phyloP scores from a whole-genome alignment of 2,888 invertebrate genomes.

The Asteroscopus sphinx region DNA sequence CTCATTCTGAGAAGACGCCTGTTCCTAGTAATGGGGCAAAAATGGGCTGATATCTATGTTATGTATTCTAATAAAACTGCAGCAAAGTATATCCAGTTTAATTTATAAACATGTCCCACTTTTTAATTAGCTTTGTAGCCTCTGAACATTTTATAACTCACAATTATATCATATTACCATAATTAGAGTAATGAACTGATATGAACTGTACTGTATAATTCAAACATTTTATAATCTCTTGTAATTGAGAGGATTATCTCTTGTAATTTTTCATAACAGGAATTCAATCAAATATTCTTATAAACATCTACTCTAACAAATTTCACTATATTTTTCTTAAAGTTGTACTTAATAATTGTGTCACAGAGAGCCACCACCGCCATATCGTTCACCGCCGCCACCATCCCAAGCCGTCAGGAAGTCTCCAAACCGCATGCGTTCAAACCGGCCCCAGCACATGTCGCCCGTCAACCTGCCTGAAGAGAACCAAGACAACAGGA shows the following conservation, averaged over 20 bases:
- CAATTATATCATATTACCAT: constrained; percentile 21
- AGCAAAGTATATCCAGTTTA: neutral
- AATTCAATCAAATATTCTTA: too few relatives aligned
- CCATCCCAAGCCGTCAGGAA: constrained; percentile 80
- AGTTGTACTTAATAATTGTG: neutral
- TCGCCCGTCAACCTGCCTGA: constrained; percentile 80
- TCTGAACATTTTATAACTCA: constrained; percentile 7
- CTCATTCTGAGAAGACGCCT: too few relatives aligned
- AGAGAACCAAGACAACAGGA: constrained; percentile 68
- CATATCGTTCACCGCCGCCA: constrained; percentile 86
- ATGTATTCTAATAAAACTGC: too few relatives aligned
- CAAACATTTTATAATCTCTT: too few relatives aligned
- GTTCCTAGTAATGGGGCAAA: too few relatives aligned
- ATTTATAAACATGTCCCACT: constrained; percentile 1
- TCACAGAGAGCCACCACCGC: constrained; percentile 86
- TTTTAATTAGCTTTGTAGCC: constrained; percentile 12
- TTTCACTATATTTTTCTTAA: too few relatives aligned
- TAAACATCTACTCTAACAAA: too few relatives aligned
- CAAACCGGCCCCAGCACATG: constrained; percentile 80
- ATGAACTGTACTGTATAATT: neutral
- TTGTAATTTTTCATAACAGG: too few relatives aligned
- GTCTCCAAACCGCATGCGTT: constrained; percentile 79
- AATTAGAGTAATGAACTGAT: neutral
- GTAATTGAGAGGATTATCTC: too few relatives aligned
- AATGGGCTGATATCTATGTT: too few relatives aligned